Evolutionary conservation across 2,888 invertebrate species (phyloP).

Genomic region (Limenitis camilla): DNA sequence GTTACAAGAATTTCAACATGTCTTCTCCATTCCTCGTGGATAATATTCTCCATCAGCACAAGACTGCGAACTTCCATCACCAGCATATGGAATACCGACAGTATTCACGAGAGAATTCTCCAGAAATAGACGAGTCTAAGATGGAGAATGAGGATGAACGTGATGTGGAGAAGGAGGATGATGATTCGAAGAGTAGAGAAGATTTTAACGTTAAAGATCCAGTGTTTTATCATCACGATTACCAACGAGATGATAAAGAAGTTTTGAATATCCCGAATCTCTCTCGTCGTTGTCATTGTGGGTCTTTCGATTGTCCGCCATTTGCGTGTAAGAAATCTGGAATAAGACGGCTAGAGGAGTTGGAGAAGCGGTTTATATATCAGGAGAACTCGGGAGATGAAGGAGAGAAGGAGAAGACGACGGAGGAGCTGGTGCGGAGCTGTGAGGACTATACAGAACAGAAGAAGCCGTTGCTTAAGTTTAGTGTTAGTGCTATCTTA

Average conservation of each 20-base stretch:
- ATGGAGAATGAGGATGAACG: constrained; percentile 43
- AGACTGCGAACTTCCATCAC: constrained; percentile 65
- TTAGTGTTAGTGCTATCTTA: constrained; percentile 93
- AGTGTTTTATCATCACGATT: constrained; percentile 48
- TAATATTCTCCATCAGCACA: constrained; percentile 76
- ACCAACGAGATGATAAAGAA: constrained; percentile 50
- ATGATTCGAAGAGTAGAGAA: constrained; percentile 55
- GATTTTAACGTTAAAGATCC: constrained; percentile 51
- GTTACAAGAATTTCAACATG: constrained; percentile 68
- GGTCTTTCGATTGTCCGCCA: constrained; percentile 71
- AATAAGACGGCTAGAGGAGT: constrained; percentile 53
- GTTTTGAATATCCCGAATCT: constrained; percentile 59
- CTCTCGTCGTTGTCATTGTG: constrained; percentile 70
- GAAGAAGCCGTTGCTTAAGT: constrained; percentile 87
- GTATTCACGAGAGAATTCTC: constrained; percentile 56
- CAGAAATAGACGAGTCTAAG: constrained; percentile 53
- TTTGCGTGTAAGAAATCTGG: constrained; percentile 66
- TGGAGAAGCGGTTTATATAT: constrained; percentile 63
- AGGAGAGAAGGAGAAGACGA: constrained; percentile 39
- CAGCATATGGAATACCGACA: constrained; percentile 65
- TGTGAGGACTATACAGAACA: constrained; percentile 60
- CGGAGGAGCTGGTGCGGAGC: constrained; percentile 59
- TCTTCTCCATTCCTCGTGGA: constrained; percentile 77
- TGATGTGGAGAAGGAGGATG: constrained; percentile 50
- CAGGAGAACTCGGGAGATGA: constrained; percentile 63